These are phyloP conservation scores for Odontamblyopus rebecca DNA, from an alignment of 2,797 vertebrate genomes.

Conservation along the genomic window DNA sequence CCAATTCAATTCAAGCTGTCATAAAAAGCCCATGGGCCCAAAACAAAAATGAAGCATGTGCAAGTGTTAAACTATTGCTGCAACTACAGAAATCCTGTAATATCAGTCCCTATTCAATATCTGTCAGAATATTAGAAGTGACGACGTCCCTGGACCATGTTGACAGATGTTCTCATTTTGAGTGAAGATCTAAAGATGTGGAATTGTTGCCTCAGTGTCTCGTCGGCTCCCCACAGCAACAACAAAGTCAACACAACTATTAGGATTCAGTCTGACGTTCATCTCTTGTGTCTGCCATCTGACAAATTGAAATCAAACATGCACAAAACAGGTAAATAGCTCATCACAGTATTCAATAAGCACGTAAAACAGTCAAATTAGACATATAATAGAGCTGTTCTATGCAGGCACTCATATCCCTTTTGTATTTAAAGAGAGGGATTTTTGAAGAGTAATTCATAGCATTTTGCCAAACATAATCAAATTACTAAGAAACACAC, in stretches of 20 bases:
- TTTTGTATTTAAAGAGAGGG: not conserved
- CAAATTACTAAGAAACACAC: not conserved
- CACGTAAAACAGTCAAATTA: constrained; percentile 28
- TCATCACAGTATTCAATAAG: constrained; percentile 42
- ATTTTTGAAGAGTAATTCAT: not conserved
- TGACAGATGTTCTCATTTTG: constrained; percentile 2
- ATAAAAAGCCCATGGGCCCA: not conserved
- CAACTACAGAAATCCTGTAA: not conserved
- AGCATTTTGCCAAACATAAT: not conserved
- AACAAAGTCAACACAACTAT: constrained; percentile 13
- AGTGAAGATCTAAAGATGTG: not conserved
- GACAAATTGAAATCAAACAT: constrained; percentile 52
- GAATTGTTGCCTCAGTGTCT: not conserved
- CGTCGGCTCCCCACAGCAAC: not conserved
- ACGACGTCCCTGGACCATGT: not conserved
- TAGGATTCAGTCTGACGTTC: constrained; percentile 20
- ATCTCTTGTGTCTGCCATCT: constrained; percentile 32
- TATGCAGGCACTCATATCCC: constrained; percentile 12
- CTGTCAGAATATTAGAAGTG: not conserved
- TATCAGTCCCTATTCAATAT: not conserved
- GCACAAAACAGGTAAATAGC: constrained; percentile 42
- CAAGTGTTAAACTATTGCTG: not conserved
- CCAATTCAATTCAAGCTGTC: not conserved
- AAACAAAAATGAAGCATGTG: not conserved
- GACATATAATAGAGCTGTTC: constrained; percentile 20